phyloP scores from a whole-genome alignment of 2,888 invertebrate genomes.

The Aspidiotus rigidus region DNA sequence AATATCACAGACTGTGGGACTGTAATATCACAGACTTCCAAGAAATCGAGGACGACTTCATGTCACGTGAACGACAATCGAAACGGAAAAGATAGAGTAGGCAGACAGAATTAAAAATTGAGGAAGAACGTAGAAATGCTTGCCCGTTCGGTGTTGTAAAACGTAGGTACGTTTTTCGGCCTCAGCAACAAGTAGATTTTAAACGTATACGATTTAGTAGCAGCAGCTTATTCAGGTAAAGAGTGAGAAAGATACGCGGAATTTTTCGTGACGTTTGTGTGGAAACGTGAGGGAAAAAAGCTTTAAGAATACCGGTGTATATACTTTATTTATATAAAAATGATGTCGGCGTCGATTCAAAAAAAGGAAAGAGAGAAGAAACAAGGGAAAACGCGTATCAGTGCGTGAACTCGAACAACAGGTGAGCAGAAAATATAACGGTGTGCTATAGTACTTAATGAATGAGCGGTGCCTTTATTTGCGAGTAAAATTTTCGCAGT shows the following conservation, averaged over 20 bases:
- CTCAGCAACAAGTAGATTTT: background rate
- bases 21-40: conserved; percentile 29
- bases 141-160: no score
- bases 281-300: background rate
- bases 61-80: background rate
- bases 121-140: background rate
- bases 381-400: background rate
- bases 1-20: conserved; percentile 21
- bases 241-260: background rate
- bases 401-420: conserved; percentile 19
- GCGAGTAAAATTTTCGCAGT: conserved; percentile 9
- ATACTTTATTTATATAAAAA: background rate
- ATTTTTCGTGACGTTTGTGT: conserved; percentile 11
- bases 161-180: background rate
- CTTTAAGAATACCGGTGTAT: background rate
- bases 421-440: conserved; percentile 22
- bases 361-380: conserved; percentile 5
- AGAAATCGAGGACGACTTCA: background rate
- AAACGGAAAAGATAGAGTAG: background rate
- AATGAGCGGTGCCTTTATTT: conserved; percentile 22
- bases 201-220: background rate
- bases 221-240: background rate
- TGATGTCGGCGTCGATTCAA: background rate
- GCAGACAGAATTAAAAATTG: background rate
- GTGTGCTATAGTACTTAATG: conserved; percentile 25